These are phyloP conservation scores for Muntiacus muntjak DNA, from an alignment of 2,113 vertebrate genomes.

Conservation along the genomic window DNA sequence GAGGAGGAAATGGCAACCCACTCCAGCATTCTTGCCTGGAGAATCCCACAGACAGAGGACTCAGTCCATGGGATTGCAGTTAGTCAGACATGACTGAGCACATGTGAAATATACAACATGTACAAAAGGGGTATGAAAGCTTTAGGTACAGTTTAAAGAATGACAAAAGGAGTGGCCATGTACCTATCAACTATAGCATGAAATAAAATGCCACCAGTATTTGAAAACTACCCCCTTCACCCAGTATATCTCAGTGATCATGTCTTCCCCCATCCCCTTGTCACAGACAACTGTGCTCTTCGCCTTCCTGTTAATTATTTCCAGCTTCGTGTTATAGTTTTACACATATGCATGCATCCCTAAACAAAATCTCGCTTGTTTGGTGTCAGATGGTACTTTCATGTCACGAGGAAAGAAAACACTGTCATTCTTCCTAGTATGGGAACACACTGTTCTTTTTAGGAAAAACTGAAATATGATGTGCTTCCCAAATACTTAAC, in stretches of 20 bases:
- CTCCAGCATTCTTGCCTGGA: background rate
- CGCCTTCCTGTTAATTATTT: background rate
- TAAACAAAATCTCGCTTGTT: background rate
- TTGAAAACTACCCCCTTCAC: background rate
- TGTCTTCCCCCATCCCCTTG: background rate
- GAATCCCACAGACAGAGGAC: background rate
- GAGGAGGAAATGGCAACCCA: background rate
- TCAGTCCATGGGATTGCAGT: background rate
- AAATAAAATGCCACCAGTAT: background rate
- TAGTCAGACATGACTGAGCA: background rate
- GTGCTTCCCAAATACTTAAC: conserved; percentile 32
- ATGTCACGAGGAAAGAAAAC: conserved; percentile 51
- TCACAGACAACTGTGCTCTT: background rate
- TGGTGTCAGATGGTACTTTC: conserved; percentile 50
- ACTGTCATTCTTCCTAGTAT: conserved; percentile 55
- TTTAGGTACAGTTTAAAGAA: background rate
- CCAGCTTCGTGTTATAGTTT: background rate
- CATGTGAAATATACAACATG: background rate
- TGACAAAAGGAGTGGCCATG: background rate
- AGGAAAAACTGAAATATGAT: background rate
- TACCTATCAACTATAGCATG: background rate
- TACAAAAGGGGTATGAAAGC: background rate
- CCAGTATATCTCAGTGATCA: background rate
- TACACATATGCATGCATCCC: background rate
- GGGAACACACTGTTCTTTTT: conserved; percentile 40